phyloP scores from a whole-genome alignment of 2,888 invertebrate genomes.

The Agrypnus murinus region DNA sequence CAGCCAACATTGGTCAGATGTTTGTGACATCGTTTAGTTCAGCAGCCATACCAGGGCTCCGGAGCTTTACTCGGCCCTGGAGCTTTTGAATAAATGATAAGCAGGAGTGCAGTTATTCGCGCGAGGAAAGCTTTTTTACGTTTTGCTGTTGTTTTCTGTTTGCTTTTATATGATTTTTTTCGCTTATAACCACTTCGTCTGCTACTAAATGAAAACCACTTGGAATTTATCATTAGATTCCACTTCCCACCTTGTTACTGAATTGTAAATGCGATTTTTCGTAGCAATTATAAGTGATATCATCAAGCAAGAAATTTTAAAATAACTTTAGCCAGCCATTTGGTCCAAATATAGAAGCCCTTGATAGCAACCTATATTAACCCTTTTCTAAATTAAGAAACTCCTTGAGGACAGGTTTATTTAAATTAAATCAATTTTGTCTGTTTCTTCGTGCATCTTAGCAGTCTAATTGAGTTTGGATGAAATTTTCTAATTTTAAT shows the following conservation, averaged over 20 bases:
- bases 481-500: conserved; percentile 6
- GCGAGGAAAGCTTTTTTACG: conserved; percentile 25
- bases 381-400: conserved; percentile 23
- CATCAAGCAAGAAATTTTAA: not conserved
- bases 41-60: conserved; percentile 31
- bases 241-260: not conserved
- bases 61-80: conserved; percentile 30
- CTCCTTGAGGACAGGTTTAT: conserved; percentile 17
- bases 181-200: conserved; percentile 28
- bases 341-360: conserved; percentile 12
- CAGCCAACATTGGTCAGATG: conserved; percentile 27
- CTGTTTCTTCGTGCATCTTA: conserved; percentile 4
- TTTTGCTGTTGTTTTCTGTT: conserved; percentile 31
- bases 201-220: not conserved
- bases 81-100: conserved; percentile 41
- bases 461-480: conserved; percentile 8
- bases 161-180: conserved; percentile 32
- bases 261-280: not conserved
- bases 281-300: not conserved
- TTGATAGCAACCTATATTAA: conserved; percentile 5
- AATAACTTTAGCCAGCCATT: not conserved
- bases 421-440: conserved; percentile 24
- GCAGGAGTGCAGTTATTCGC: conserved; percentile 34
- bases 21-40: conserved; percentile 38
- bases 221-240: not conserved